Evolutionary conservation across 2,113 vertebrate species (phyloP).

Genomic region (Mirza zaza): DNA sequence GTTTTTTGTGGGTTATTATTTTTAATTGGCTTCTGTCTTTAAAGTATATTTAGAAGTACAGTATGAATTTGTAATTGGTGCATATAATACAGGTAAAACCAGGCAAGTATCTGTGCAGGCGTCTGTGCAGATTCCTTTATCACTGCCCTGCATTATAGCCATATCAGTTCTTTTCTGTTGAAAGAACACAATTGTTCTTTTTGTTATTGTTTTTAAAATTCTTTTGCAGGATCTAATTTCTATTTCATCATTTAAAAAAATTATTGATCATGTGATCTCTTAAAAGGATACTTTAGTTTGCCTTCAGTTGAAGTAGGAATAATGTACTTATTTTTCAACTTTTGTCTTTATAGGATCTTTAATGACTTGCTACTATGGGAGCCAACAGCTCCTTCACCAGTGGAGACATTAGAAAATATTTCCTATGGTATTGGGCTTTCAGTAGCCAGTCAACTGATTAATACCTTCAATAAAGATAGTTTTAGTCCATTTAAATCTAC

Average conservation of each 20-base stretch:
- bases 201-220: neutral
- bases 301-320: fast-evolving
- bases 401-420: constrained; percentile 96
- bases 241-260: neutral
- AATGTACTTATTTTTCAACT: neutral
- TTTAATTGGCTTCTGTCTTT: neutral
- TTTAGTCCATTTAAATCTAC: constrained; percentile 93
- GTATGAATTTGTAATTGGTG: neutral
- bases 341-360: constrained; percentile 90
- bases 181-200: neutral
- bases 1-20: neutral
- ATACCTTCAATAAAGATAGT: constrained; percentile 95
- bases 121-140: neutral
- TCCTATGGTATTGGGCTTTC: constrained; percentile 96
- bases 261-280: neutral
- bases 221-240: neutral
- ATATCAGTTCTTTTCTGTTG: neutral
- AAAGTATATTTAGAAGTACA: neutral
- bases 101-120: neutral
- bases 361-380: constrained; percentile 98
- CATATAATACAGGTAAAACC: neutral
- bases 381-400: constrained; percentile 97
- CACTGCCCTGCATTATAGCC: neutral
- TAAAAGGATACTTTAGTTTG: constrained; percentile 35
- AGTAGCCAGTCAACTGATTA: constrained; percentile 97